A percentile compares a stretch with the other conserved stretches of the same genome.
Evolutionary conservation across 2,888 invertebrate genomes (phyloP).

Genomic region (Ditylenchus weischeri): DNA sequence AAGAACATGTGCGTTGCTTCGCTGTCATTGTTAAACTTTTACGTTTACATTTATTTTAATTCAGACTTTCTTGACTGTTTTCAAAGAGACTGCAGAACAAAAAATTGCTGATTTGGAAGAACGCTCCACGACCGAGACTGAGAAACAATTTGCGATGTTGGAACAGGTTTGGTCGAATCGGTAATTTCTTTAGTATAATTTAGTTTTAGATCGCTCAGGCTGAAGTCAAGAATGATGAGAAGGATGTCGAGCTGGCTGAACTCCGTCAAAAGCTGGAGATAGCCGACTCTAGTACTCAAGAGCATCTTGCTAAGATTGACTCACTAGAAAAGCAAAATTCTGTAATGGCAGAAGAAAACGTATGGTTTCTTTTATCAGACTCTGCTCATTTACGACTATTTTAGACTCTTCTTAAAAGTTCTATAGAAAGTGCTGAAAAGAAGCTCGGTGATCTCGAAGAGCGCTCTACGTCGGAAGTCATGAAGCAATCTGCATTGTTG

Average conservation of each 20-base stretch:
- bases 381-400: no score
- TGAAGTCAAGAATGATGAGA: neutral
- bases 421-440: no score
- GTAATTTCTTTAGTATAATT: neutral
- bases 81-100: no score
- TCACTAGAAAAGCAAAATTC: neutral
- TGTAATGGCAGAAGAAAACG: neutral
- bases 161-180: neutral
- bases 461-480: neutral
- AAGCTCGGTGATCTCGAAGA: no score
- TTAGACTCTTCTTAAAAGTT: no score
- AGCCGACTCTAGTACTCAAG: no score
- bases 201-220: constrained; percentile 1
- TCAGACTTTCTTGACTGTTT: no score
- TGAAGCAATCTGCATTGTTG: constrained; percentile 1
- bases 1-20: neutral
- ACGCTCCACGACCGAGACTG: neutral
- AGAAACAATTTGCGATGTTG: constrained; percentile 1
- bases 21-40: no score
- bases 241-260: neutral
- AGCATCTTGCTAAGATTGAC: neutral
- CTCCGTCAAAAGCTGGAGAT: neutral
- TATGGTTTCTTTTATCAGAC: no score
- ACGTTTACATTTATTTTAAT: no score
- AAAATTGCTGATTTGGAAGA: no score